phyloP scores from a whole-genome alignment of 2,797 vertebrate genomes.

The Cryptoblepharus egeriae region DNA sequence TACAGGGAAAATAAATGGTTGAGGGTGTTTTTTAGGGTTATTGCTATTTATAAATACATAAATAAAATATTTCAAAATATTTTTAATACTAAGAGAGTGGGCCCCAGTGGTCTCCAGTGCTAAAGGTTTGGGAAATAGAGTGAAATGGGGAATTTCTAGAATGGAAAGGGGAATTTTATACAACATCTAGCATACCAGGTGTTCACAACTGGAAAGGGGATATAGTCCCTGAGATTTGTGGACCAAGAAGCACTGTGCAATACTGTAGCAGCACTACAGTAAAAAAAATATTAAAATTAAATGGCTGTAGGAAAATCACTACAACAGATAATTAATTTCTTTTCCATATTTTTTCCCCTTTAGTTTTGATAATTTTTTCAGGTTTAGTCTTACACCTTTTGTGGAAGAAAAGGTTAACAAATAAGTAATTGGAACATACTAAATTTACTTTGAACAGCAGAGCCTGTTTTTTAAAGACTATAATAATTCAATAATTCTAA shows the following conservation, averaged over 20 bases:
- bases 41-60: too few species aligned
- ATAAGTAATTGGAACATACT: slow-evolving; percentile 63
- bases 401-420: slow-evolving; percentile 63
- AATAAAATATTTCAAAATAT: too few species aligned
- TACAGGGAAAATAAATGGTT: too few species aligned
- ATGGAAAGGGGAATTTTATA: too few species aligned
- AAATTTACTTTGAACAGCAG: slow-evolving; percentile 60
- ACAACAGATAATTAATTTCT: slow-evolving; percentile 16
- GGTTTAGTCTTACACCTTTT: slow-evolving; percentile 38
- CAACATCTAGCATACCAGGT: too few species aligned
- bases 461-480: slow-evolving; percentile 53
- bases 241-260: neutral
- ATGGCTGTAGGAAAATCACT: neutral
- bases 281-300: too few species aligned
- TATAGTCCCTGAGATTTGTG: neutral
- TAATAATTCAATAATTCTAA: slow-evolving; percentile 64
- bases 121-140: too few species aligned
- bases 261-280: too few species aligned
- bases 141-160: too few species aligned
- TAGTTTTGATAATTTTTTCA: slow-evolving; percentile 58
- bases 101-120: too few species aligned
- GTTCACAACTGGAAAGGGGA: neutral
- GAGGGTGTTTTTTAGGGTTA: too few species aligned
- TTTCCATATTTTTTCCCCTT: slow-evolving; percentile 19
- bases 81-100: too few species aligned